These are phyloP conservation scores for Halesus radiatus DNA, from an alignment of 1,140 invertebrate genomes.

Conservation along the genomic window DNA sequence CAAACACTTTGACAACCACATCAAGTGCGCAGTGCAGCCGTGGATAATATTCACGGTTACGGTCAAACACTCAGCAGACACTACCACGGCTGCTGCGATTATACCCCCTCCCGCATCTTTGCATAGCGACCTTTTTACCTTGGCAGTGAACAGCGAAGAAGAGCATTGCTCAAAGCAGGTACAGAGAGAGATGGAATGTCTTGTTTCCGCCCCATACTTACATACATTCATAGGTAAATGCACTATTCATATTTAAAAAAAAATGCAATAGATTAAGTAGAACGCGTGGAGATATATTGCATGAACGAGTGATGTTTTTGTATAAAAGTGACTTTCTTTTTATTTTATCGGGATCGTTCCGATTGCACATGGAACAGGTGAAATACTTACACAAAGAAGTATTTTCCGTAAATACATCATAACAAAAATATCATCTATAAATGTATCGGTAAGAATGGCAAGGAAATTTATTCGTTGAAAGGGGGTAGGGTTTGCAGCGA, in stretches of 20 bases:
- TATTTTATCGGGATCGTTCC: background rate
- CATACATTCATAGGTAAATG: conserved; percentile 30
- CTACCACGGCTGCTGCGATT: background rate
- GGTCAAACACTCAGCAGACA: conserved; percentile 16
- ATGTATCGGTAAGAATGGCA: too few relatives aligned
- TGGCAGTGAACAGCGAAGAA: conserved; percentile 30
- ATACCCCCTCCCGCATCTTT: background rate
- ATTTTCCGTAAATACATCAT: too few relatives aligned
- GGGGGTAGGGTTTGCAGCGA: too few relatives aligned
- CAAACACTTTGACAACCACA: conserved; percentile 3
- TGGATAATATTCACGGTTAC: conserved; percentile 37
- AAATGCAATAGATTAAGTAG: conserved; percentile 40
- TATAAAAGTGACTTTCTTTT: conserved; percentile 26
- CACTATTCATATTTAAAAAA: conserved; percentile 29
- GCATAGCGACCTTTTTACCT: conserved; percentile 30
- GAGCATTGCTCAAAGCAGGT: conserved; percentile 27
- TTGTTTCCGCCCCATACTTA: background rate
- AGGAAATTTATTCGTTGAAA: too few relatives aligned
- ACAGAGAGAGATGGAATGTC: background rate
- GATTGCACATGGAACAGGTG: too few relatives aligned
- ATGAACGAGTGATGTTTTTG: conserved; percentile 7
- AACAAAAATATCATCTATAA: too few relatives aligned
- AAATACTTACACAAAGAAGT: too few relatives aligned
- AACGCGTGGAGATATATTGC: conserved; percentile 30
- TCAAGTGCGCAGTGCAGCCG: background rate